These are phyloP conservation scores for Heliconius cydno DNA, from an alignment of 2,888 invertebrate species.

Conservation along the genomic window DNA sequence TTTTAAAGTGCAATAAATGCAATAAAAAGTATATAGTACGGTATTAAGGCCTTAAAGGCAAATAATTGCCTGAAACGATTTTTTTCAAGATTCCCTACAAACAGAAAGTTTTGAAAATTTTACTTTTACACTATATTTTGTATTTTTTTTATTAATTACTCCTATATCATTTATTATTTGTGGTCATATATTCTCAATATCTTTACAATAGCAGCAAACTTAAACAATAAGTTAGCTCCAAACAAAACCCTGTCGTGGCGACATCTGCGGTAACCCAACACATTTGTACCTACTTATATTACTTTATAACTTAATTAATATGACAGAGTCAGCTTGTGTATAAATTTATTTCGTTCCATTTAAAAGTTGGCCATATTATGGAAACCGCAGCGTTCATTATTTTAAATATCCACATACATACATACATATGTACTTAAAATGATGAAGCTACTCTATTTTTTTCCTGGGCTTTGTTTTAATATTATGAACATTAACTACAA, in stretches of 20 bases:
- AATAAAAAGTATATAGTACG: too few species aligned
- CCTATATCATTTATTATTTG: too few species aligned
- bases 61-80: too few species aligned
- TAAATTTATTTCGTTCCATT: slow-evolving; percentile 39
- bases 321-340: slow-evolving; percentile 43
- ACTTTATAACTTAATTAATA: slow-evolving; percentile 42
- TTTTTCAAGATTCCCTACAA: too few species aligned
- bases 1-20: too few species aligned
- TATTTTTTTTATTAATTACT: too few species aligned
- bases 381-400: slow-evolving; percentile 40
- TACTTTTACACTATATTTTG: too few species aligned
- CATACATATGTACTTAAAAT: slow-evolving; percentile 9
- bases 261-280: slow-evolving; percentile 37
- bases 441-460: slow-evolving; percentile 5
- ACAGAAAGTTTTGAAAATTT: too few species aligned
- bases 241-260: slow-evolving; percentile 23
- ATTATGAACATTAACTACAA: slow-evolving; percentile 3
- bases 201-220: not conserved
- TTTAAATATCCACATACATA: slow-evolving; percentile 25
- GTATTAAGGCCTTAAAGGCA: too few species aligned
- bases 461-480: not conserved
- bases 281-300: slow-evolving; percentile 28
- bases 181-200: too few species aligned
- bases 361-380: slow-evolving; percentile 39
- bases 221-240: slow-evolving; percentile 26